Conservation (phyloP, 2,888 invertebrate species). For the Smittia sp. region DNA sequence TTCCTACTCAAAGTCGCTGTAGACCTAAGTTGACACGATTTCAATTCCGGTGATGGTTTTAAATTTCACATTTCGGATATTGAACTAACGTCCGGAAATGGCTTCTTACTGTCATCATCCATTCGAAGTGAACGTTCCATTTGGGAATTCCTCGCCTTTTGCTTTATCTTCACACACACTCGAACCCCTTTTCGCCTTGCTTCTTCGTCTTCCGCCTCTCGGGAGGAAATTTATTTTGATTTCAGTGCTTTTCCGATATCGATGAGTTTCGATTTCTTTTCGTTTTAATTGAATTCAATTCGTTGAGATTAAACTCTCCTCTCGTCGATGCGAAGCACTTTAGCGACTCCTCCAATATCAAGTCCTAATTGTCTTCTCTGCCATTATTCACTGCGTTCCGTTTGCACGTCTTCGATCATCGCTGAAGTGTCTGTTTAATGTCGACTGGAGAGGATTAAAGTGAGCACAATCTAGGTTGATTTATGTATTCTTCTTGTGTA, state of each 20-base stretch:
- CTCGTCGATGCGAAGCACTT: conserved; percentile 6
- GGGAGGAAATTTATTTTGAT: background rate
- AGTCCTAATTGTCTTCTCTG: background rate
- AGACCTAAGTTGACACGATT: background rate
- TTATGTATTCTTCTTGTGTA: conserved; percentile 3
- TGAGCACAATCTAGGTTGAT: background rate
- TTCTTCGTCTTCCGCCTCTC: conserved; percentile 3
- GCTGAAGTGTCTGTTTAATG: too few relatives aligned
- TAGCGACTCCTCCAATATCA: conserved; percentile 2
- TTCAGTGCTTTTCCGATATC: conserved; percentile 17
- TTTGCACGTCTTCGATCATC: background rate
- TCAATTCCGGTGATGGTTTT: conserved; percentile 24
- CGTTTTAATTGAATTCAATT: conserved; percentile 8
- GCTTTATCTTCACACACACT: background rate
- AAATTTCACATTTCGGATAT: conserved; percentile 30
- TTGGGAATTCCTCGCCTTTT: conserved; percentile 16
- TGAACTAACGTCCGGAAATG: conserved; percentile 19
- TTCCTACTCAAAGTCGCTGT: conserved; percentile 20
- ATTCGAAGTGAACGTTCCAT: background rate
- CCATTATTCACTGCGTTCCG: background rate
- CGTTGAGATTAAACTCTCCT: background rate
- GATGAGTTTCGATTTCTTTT: conserved; percentile 2
- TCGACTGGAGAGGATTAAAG: too few relatives aligned
- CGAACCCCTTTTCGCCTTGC: background rate
- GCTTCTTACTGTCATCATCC: conserved; percentile 31